These are phyloP conservation scores for Caenorhabditis remanei DNA, from an alignment of 1,140 invertebrate genomes.

Conservation along the genomic window DNA sequence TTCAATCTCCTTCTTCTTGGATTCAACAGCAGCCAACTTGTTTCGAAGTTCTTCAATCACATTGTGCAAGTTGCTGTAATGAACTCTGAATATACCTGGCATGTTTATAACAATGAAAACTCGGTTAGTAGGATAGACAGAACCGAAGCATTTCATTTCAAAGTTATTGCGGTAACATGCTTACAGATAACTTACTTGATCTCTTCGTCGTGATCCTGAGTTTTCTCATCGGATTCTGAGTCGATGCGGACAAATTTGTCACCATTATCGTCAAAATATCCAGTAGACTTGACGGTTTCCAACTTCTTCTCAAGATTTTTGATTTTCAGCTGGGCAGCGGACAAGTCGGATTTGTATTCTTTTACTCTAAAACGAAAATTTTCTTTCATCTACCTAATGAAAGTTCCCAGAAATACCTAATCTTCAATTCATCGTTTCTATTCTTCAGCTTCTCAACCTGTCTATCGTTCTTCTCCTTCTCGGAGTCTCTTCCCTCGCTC, in stretches of 20 bases:
- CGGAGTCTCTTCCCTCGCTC: slow-evolving; percentile 39
- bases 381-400: neutral
- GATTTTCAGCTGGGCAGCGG: slow-evolving; percentile 40
- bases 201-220: slow-evolving; percentile 56
- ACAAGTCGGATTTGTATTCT: slow-evolving; percentile 42
- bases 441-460: slow-evolving; percentile 43
- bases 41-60: slow-evolving; percentile 58
- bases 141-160: too few species aligned
- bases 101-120: too few species aligned
- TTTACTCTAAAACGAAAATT: neutral
- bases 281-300: slow-evolving; percentile 18
- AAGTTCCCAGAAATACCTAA: neutral
- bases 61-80: slow-evolving; percentile 57
- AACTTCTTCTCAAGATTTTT: slow-evolving; percentile 36
- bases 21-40: slow-evolving; percentile 45
- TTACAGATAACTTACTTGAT: slow-evolving; percentile 44
- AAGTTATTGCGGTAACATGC: too few species aligned
- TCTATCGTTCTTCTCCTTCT: slow-evolving; percentile 51
- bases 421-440: slow-evolving; percentile 15
- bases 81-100: neutral
- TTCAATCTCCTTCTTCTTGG: slow-evolving; percentile 51
- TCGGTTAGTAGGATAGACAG: too few species aligned
- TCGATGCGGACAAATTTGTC: slow-evolving; percentile 24
- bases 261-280: slow-evolving; percentile 10
- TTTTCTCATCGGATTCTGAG: slow-evolving; percentile 2